Conservation (phyloP, 1,140 invertebrate species). For the Pteromalus puparum region DNA sequence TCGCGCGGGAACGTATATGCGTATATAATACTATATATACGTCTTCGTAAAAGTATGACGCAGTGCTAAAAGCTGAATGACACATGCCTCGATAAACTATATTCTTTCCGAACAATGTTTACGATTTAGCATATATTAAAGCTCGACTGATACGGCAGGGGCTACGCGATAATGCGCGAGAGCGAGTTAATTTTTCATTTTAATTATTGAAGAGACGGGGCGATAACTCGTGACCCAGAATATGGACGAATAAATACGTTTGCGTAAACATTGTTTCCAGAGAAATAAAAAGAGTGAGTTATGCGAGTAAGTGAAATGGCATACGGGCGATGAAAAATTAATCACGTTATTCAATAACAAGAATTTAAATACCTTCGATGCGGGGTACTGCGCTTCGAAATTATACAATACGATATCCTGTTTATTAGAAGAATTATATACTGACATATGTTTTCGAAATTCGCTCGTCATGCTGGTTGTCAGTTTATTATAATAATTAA, state of each 20-base stretch:
- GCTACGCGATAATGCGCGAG: not conserved
- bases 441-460: too few relatives aligned
- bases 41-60: not conserved
- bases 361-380: too few relatives aligned
- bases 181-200: not conserved
- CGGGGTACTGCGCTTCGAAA: too few relatives aligned
- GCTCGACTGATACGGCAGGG: not conserved
- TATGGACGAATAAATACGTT: not conserved
- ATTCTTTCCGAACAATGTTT: not conserved
- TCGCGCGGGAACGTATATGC: too few relatives aligned
- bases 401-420: too few relatives aligned
- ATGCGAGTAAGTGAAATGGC: not conserved
- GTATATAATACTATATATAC: too few relatives aligned
- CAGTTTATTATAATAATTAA: too few relatives aligned
- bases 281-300: not conserved
- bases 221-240: not conserved
- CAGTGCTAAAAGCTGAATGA: slow-evolving; percentile 15
- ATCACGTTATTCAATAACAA: too few relatives aligned
- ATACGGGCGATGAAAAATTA: too few relatives aligned
- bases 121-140: slow-evolving; percentile 4
- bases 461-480: too few relatives aligned
- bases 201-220: not conserved
- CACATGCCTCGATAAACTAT: slow-evolving; percentile 17
- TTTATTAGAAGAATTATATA: too few relatives aligned
- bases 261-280: not conserved